Evolutionary conservation across 2,888 invertebrate genomes (phyloP), one percentile per base, ranked within the genome.

Genomic region (Athripsodes cinereus): DNA sequence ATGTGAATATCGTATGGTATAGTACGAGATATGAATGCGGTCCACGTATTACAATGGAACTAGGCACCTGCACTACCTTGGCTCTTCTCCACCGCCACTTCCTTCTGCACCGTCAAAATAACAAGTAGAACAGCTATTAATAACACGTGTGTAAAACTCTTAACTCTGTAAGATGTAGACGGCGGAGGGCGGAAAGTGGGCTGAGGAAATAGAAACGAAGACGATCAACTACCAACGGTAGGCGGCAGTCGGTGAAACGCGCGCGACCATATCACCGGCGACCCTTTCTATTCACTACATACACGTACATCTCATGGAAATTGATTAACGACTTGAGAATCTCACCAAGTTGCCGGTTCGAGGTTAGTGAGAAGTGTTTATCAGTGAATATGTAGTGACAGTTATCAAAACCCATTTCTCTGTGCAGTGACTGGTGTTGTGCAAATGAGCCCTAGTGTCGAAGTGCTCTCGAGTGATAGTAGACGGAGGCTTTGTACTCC

Each of bases 171-270:
- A 68, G 67, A 35, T 8, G 69, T 31, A 31, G 63, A 64, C 64
- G 62, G 64, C 71, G 51, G 54, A 49, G 44, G 53, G 50, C 21
- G 31, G 26, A 16, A 48, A 22, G 53, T 21, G 52, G 54, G 69
- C 22, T 21, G 55, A 22, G 55, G 50, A 44, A 54, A 48, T 22
- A 55, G 49, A 26, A n/a, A 40, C n/a, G 40, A 13, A 40, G 16
- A 16, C 40, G n/a, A 5, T 13, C 40, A 13, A 40, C 40, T 40
- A 40, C 40, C 40, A 35, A 31, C 55, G 40, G 55, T 49, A 57
- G 50, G 56, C 52, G 53, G 58, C 60, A 60, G 62, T 62, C 58
- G 49, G 50, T 67, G 67, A 65, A 62, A 72, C 72, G 70, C 72
- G 69, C 58, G 60, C 66, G 64, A 50, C 50, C 22, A n/a, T 21